Base-by-base conservation (phyloP, 1,140 invertebrate genomes). In the Anoplophora glabripennis region DNA sequence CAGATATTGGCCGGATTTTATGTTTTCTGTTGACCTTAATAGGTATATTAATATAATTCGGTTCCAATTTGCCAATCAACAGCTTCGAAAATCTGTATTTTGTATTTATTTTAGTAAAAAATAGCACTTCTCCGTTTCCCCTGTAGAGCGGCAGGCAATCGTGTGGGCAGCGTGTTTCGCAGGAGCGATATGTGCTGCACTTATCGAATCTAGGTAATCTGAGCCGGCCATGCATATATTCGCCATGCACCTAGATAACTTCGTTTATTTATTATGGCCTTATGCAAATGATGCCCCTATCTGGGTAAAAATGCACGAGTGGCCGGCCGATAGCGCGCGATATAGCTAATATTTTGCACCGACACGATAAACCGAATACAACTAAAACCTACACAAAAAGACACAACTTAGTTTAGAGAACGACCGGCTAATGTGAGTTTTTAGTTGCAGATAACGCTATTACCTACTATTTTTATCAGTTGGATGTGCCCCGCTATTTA, bases 201-300 rank as follows among this genome's bases (percentile, higher is more conserved):
- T 68, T 68, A 68, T 66, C 64, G 61, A 58, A 66, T 68, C 66
- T 64, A 64, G 53, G 59, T 66, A 66, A 68, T 68, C 67, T 68
- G 47, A 64, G 48, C 57, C 53, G 40, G 56, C 51, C 61, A 61
- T 64, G 59, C 64, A 64, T 66, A 66, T 64, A 65, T 61, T 57
- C 61, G 12, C 21, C 59, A 61, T 64, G 64, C 61, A 62, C 57
- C 59, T 59, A 66, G 67, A 68, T 68, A 68, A 66, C 61, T 68
- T 63, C 61, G 61, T 59, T 66, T 66, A 68, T 68, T 68, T 68
- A 68, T 68, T 68, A 66, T 66, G 48, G 59, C 67, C 64, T 68
- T 68, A 68, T 68, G 67, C 57, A 68, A 68, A 68, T 68, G 56
- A 64, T 57, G 53, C 44, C 37, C 48, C 57, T 66, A 61, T 61